Percentiles rank a stretch among this genome's conserved stretches.
These are phyloP conservation scores for Bufo gargarizans DNA, from an alignment of 2,113 vertebrate genomes.

Conservation along the genomic window DNA sequence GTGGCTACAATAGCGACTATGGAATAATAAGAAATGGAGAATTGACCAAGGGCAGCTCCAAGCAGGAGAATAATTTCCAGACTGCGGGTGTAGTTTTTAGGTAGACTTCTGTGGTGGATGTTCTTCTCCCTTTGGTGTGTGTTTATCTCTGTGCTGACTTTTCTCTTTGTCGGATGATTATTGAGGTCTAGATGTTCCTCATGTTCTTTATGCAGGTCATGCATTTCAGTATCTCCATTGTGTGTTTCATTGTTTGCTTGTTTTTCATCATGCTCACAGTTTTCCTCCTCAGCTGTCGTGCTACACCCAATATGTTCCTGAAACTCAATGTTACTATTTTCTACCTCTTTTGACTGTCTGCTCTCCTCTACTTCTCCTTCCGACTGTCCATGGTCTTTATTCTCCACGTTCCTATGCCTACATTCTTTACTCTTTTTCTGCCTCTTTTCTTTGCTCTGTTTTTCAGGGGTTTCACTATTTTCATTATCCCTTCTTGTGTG, in stretches of 20 bases:
- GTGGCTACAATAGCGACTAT: conserved; percentile 82
- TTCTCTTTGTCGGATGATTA: background rate
- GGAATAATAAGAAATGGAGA: conserved; percentile 85
- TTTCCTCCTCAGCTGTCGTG: background rate
- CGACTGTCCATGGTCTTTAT: background rate
- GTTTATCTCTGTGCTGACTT: background rate
- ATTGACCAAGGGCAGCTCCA: conserved; percentile 80
- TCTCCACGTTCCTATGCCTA: conserved; percentile 3
- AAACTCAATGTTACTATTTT: background rate
- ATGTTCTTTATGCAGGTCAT: background rate
- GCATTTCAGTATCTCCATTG: conserved; percentile 7
- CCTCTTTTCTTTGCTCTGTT: background rate
- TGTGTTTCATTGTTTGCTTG: background rate
- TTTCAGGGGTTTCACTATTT: background rate
- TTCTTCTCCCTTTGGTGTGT: background rate
- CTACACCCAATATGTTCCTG: background rate
- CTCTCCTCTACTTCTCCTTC: background rate
- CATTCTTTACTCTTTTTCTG: background rate
- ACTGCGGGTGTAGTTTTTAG: conserved; percentile 86
- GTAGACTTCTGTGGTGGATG: fast-evolving
- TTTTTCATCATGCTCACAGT: background rate
- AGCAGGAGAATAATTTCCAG: conserved; percentile 84
- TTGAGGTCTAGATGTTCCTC: background rate
- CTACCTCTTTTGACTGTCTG: background rate
- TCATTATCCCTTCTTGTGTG: conserved; percentile 75